Percentiles rank a stretch among this genome's conserved stretches.
Conservation (phyloP, 2,888 invertebrate genomes). For the Exocentrus adspersus region DNA sequence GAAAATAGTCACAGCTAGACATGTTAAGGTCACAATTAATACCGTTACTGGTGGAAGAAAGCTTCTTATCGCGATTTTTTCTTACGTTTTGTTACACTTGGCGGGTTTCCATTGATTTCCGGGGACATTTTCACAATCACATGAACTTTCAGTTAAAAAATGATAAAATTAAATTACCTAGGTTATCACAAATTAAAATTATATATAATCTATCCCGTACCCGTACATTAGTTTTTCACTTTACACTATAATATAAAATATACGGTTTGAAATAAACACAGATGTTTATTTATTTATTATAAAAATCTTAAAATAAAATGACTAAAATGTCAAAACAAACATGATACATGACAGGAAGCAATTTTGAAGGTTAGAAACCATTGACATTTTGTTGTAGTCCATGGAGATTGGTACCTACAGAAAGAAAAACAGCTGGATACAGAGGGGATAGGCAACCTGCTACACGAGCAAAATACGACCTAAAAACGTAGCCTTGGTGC, state of each 20-base stretch:
- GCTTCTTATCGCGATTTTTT: conserved; percentile 58
- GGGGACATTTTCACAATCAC: conserved; percentile 53
- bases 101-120: conserved; percentile 61
- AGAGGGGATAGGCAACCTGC: no score
- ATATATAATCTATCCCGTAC: no score
- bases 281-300: neutral
- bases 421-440: no score
- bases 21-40: conserved; percentile 52
- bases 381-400: no score
- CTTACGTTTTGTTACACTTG: conserved; percentile 61
- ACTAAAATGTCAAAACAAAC: neutral
- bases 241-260: neutral
- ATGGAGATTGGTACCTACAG: no score
- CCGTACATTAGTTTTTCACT: neutral
- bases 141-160: conserved; percentile 20
- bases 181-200: no score
- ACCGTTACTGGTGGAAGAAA: conserved; percentile 30
- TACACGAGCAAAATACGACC: no score
- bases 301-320: neutral
- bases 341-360: no score
- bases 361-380: no score
- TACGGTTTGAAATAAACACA: conserved; percentile 4
- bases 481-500: no score
- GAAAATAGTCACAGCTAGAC: conserved; percentile 54
- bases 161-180: no score